Evolutionary conservation across 2,888 invertebrate species (phyloP), one percentile per base, ranked within the genome.

Genomic region (Brassicogethes aeneus): DNA sequence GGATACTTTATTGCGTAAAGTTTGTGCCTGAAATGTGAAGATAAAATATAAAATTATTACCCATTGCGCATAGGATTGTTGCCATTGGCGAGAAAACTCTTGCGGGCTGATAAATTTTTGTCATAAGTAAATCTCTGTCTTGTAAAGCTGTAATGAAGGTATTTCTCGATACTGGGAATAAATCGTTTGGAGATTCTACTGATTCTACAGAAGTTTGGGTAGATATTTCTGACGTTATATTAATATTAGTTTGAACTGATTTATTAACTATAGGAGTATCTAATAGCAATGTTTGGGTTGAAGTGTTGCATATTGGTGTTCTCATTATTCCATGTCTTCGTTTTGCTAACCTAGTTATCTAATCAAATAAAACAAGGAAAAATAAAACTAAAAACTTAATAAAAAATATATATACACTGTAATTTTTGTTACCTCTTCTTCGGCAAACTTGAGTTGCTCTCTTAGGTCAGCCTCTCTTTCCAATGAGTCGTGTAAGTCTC

Each of bases 391-490:
- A 23, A 23, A 5, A 7, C 5, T 23, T 10, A 23, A 5, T 31
- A 13, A 34, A 12, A 34, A 40, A 16, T 17, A 34, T n/a, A 23
- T 16, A 15, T 34, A 35, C 15, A 34, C 23, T 3, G 3, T 35
- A 8, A 13, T 10, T 16, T 34, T 7, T 17, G 15, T 45, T 70
- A 85, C 86, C 80, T 95, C 94, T 69, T 93, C 92, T 66, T 95
- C 94, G 10, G 93, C 85, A 66, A 91, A 94, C 49, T 83, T 80
- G 8, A 95, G 70, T 64, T 96, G 95, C 65, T 96, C 95, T 40
- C 90, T 77, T 12, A 95, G 71, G 70, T 96, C 95, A 1, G 90
- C 89, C 67, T 96, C 95, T 16, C 95, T 73, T 69, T 96, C 95
- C 45, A 92, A 71, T 2, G 91, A 88, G 69, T 94, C 94, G 62